Evolutionary conservation across 2,113 vertebrate genomes (phyloP).

Genomic region (Muntiacus muntjak): DNA sequence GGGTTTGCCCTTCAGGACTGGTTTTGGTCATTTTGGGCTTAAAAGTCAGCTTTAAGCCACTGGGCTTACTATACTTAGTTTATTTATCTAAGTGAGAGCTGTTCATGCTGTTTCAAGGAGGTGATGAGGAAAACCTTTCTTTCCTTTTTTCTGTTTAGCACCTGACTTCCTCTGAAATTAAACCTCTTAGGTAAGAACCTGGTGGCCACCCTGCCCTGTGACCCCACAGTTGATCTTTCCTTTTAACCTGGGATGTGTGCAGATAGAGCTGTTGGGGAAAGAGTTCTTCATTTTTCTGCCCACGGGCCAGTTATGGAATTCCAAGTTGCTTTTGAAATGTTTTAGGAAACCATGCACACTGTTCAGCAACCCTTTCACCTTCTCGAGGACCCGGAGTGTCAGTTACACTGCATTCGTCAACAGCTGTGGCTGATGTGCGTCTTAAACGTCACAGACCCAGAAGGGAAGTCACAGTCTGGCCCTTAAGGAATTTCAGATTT

Average conservation of each 20-base stretch:
- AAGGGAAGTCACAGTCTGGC: not conserved
- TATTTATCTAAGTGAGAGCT: not conserved
- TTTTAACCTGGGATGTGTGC: not conserved
- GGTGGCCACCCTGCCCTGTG: not conserved
- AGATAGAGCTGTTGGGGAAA: not conserved
- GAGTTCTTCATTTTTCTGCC: not conserved
- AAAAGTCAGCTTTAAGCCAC: not conserved
- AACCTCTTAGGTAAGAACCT: not conserved
- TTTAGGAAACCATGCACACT: not conserved
- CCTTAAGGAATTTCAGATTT: not conserved
- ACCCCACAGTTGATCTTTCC: not conserved
- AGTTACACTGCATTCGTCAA: too few species aligned
- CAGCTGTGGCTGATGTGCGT: not conserved
- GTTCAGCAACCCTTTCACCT: not conserved
- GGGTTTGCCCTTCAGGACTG: not conserved
- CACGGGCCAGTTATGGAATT: not conserved
- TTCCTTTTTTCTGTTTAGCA: slow-evolving; percentile 10
- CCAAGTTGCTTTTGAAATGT: not conserved
- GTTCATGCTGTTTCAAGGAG: not conserved
- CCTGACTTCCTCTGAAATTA: not conserved
- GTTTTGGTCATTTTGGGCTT: not conserved
- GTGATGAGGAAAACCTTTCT: not conserved
- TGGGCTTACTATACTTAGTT: not conserved
- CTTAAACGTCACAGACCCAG: not conserved
- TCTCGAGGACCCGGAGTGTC: not conserved